A percentile compares a stretch with the other conserved stretches of the same genome.
phyloP scores from a whole-genome alignment of 2,113 vertebrate genomes.

The Ophiodon elongatus region DNA sequence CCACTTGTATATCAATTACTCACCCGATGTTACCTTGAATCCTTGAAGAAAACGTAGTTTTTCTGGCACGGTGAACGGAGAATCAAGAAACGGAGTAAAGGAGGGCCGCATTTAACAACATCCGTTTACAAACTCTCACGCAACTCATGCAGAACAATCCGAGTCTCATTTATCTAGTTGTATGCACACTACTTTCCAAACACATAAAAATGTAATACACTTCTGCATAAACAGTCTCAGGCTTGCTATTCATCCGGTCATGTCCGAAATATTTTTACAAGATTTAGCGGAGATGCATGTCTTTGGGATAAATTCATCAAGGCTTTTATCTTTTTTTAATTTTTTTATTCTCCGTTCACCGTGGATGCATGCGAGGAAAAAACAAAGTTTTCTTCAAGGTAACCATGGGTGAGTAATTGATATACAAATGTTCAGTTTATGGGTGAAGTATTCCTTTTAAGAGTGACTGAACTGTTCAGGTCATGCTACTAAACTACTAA shows the following conservation, averaged over 20 bases:
- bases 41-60: neutral
- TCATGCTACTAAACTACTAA: neutral
- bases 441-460: constrained; percentile 2
- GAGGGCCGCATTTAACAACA: neutral
- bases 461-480: constrained; percentile 32
- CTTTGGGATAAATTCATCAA: neutral
- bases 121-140: neutral
- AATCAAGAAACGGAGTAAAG: neutral
- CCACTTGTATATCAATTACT: neutral
- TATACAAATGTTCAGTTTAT: neutral
- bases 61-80: neutral
- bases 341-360: neutral
- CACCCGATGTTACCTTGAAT: neutral
- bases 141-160: neutral
- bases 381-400: neutral
- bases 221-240: neutral
- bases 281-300: neutral
- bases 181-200: neutral
- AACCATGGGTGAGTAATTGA: neutral
- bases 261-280: neutral
- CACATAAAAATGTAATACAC: neutral
- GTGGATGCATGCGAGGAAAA: neutral
- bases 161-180: neutral
- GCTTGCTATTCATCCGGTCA: too few relatives aligned
- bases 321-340: too few relatives aligned